Evolutionary conservation across 1,140 invertebrate species (phyloP), one percentile per base, ranked within the genome.

Genomic region (Drosophila sp.): DNA sequence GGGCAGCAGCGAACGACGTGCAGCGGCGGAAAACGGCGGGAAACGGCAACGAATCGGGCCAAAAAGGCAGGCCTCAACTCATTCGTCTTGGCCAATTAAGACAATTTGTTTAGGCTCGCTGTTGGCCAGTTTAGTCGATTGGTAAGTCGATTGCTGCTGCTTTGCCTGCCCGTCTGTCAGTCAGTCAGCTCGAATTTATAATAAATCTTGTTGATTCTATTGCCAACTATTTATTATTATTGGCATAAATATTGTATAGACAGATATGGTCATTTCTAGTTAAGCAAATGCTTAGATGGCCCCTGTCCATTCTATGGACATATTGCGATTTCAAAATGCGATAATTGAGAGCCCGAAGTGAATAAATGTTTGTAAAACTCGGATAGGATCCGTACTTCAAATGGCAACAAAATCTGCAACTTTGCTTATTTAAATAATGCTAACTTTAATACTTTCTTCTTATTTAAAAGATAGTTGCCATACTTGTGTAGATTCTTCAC

Each of bases 31-130:
- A n/a, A 36, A 9, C 59, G 4, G 7, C 11, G n/a, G 25, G 38
- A 14, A 16, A 16, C 41, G 41, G 18, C 32, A 48, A 32, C 21
- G 41, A 46, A 25, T 40, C 46, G 9, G 18, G 50, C 51, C 66
- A 64, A 75, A 71, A 75, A 75, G 75, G 75, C 66, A 61, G 61
- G 25, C 50, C 50, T 14, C 54, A 71, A 66, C 58, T 54, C 76
- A 78, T 78, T 78, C 76, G 76, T 75, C 73, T 76, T 76, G 73
- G 73, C 76, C 76, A 76, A 72, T 78, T 78, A 78, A 78, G 72
- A 76, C 72, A 78, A 78, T 78, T 78, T 78, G 76, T 78, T 78
- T 70, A 69, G 65, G 48, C 69, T 45, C 43, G 56, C 43, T 59
- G 27, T 53, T 65, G 56, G 50, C 48, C 50, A 14, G 48, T 29